Evolutionary conservation across 2,797 vertebrate species (phyloP), one percentile per base, ranked within the genome.

Genomic region (Ciconia nigra): DNA sequence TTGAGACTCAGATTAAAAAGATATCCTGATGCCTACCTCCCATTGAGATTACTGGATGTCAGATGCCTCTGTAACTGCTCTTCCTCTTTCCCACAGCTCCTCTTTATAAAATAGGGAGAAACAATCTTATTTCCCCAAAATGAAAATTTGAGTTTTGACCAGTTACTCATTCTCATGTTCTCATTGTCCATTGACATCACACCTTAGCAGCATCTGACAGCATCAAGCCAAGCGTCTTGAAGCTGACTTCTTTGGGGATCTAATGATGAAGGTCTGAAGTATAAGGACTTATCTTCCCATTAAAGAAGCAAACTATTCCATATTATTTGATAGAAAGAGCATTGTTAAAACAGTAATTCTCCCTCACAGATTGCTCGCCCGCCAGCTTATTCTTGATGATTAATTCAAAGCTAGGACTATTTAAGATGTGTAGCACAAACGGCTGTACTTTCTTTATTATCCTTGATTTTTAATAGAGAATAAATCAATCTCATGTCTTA

Each of bases 221-320:
- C 29, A 65, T 69, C 35, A 67, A 77, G 19, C 24, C 54, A 65
- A 0, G 1, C 1, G 1, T 49, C 58, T 49, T 58, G n/a, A 35
- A 81, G 42, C 2, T 46, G 9, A 21, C 4, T 74, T 83, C 47
- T 47, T 93, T 54, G 8, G 28, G 15, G 15, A 85, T 61, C 7
- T 67, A 74, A 70, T 88, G 73, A 37, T 18, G 51, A 85, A 71
- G 18, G 1, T 66, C 63, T 83, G 9, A 85, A 69, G 44, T 59
- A 37, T 31, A 63, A 76, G 19, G 35, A 26, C 25, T 79, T 49
- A 29, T 19, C 15, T 79, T 89, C 9, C 22, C 42, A 31, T 25
- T 70, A 69, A 82, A 19, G 26, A 81, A 93, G 46, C 9, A 82
- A 24, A 66, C 2, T 24, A 41, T n/a, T 66, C 29, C 13, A 12